phyloP scores from a whole-genome alignment of 1,140 invertebrate genomes.

The Bombyx mandarina region DNA sequence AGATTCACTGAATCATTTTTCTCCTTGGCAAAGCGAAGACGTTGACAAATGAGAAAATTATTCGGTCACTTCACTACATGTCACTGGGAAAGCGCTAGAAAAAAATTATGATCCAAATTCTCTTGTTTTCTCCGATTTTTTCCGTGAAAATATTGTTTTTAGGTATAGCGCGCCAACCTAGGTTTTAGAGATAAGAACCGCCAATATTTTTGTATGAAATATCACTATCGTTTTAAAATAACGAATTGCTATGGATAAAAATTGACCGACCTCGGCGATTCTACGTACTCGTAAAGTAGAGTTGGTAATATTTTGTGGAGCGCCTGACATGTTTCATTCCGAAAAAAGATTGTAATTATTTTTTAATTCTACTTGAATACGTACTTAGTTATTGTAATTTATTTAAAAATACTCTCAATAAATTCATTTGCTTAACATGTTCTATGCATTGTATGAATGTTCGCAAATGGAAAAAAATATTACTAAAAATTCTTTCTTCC shows the following conservation, averaged over 20 bases:
- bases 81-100: slow-evolving; percentile 12
- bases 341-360: no score
- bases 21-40: slow-evolving; percentile 42
- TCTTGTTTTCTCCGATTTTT: not conserved
- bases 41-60: slow-evolving; percentile 56
- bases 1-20: slow-evolving; percentile 61
- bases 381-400: no score
- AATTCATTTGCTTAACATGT: no score
- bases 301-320: slow-evolving; percentile 21
- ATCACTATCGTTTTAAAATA: slow-evolving; percentile 53
- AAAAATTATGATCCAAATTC: not conserved
- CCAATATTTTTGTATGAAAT: slow-evolving; percentile 53
- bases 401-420: no score
- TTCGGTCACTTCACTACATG: slow-evolving; percentile 45
- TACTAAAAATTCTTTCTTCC: no score
- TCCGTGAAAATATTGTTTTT: no score
- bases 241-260: slow-evolving; percentile 45
- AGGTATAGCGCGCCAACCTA: slow-evolving; percentile 14
- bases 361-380: no score
- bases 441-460: no score
- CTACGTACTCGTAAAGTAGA: slow-evolving; percentile 1
- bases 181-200: slow-evolving; percentile 39
- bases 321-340: slow-evolving; percentile 2
- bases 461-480: no score
- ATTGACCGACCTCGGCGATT: slow-evolving; percentile 33